Conservation (phyloP, 2,797 vertebrate genomes). For the Anas bernieri region DNA sequence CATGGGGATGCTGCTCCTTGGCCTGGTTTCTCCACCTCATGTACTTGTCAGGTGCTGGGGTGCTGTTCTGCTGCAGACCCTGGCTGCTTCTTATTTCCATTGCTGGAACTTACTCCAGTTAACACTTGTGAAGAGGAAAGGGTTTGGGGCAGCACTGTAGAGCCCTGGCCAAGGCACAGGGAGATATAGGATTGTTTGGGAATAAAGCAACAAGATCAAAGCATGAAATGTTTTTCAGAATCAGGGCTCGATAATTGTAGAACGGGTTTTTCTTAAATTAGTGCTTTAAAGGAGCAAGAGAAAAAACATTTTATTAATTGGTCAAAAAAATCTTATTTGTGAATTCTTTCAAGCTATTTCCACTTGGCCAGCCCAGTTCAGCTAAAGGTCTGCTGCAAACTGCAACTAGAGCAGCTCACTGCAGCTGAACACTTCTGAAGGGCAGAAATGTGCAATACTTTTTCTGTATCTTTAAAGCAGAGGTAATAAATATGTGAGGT, state of each 20-base stretch:
- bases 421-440: not conserved
- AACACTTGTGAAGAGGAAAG: not conserved
- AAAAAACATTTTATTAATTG: not conserved
- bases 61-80: not conserved
- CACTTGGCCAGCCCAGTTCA: not conserved
- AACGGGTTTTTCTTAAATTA: not conserved
- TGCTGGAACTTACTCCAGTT: not conserved
- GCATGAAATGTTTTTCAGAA: not conserved
- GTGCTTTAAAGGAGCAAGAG: not conserved
- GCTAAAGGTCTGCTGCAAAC: not conserved
- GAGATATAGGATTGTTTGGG: not conserved
- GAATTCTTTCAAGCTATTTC: slow-evolving; percentile 2
- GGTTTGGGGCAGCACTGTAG: not conserved
- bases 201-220: not conserved
- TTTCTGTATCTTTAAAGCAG: not conserved
- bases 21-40: not conserved
- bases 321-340: not conserved
- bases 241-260: not conserved
- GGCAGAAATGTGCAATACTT: not conserved
- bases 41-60: not conserved
- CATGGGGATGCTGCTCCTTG: accelerated
- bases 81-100: not conserved
- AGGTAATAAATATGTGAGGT: not conserved
- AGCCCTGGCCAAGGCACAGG: not conserved
- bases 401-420: not conserved